Conservation (phyloP, 2,797 vertebrate genomes). For the Dallia pectoralis region DNA sequence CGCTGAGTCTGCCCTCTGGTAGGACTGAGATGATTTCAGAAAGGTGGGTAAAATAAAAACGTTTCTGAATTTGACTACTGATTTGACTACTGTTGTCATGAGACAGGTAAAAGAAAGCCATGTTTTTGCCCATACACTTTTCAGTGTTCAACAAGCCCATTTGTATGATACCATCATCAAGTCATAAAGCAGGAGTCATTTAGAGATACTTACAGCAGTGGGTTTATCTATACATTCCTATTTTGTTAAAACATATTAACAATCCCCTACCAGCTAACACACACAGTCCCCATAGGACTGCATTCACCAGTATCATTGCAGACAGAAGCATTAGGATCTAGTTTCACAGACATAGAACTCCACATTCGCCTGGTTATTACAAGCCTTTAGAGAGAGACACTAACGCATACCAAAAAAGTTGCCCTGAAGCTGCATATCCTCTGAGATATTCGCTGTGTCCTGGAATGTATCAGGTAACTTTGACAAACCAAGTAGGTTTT, state of each 20-base stretch:
- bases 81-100: not conserved
- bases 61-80: not conserved
- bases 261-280: too few relatives aligned
- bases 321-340: not conserved
- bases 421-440: constrained; percentile 1
- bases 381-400: not conserved
- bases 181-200: too few relatives aligned
- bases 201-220: too few relatives aligned
- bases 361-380: not conserved
- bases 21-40: not conserved
- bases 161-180: not conserved
- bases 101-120: not conserved
- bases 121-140: not conserved
- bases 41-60: not conserved
- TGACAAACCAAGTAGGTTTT: not conserved
- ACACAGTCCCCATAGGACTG: not conserved
- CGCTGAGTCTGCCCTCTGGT: not conserved
- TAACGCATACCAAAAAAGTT: not conserved
- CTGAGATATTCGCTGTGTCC: not conserved
- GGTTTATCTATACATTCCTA: too few relatives aligned
- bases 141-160: not conserved
- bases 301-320: not conserved
- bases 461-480: constrained; percentile 14
- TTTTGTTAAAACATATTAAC: too few relatives aligned
- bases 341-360: not conserved